These are phyloP conservation scores for Cossypha dichroa DNA, from an alignment of 2,797 vertebrate genomes.

Conservation along the genomic window DNA sequence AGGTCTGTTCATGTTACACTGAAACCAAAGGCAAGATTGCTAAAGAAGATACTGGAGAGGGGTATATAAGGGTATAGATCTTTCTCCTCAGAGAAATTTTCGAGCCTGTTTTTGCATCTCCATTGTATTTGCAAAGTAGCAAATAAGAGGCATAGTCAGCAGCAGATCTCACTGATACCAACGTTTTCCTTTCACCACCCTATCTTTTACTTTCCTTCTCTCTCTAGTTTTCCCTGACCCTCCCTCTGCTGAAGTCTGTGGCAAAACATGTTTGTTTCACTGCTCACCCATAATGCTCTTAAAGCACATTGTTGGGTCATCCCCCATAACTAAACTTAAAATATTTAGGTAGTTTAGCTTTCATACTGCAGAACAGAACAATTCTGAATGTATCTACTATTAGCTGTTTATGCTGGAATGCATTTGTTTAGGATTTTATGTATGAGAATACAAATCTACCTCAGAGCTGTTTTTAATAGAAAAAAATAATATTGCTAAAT, in stretches of 20 bases:
- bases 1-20: constrained; percentile 79
- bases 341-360: neutral
- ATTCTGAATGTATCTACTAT: neutral
- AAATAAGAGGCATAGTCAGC: constrained; percentile 51
- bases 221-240: neutral
- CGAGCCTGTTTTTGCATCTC: neutral
- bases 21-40: constrained; percentile 76
- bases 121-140: constrained; percentile 30
- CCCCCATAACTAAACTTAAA: neutral
- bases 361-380: neutral
- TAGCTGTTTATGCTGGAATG: neutral
- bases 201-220: constrained; percentile 26
- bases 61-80: constrained; percentile 61
- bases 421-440: neutral
- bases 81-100: constrained; percentile 49
- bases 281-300: neutral
- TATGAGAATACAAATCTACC: neutral
- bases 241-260: neutral
- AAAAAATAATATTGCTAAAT: neutral
- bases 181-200: constrained; percentile 33
- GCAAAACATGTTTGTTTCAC: neutral
- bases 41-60: constrained; percentile 69
- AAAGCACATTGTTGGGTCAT: neutral
- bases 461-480: neutral
- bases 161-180: constrained; percentile 35